Base-by-base conservation (phyloP, 2,113 vertebrate species). In the Zeus faber region DNA sequence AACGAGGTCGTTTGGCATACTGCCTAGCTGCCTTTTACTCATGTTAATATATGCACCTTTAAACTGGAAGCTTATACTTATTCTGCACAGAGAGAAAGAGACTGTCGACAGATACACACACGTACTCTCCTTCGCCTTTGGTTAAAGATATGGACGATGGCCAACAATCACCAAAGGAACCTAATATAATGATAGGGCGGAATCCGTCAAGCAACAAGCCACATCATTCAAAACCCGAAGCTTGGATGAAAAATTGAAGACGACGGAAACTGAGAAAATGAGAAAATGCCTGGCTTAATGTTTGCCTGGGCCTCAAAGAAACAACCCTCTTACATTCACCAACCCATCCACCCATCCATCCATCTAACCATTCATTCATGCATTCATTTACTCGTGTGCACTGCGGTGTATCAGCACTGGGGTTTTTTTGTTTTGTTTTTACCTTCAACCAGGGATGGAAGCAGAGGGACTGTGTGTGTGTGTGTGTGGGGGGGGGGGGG, bases 341-440 rank as follows among this genome's bases (percentile, higher is more conserved):
- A 47, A 24, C 25, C 25, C 44, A 58, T 64, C 57, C 56, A 63
- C 58, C 65, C 63, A 37, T 58, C 47, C n/a, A n/a, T n/a, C n/a
- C n/a, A n/a, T n/a, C n/a, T n/a, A n/a, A 29, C 29, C 23, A 25
- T 66, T 55, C 60, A 65, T 76, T 67, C 62, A 67, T 39, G n/a
- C n/a, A n/a, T n/a, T n/a, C n/a, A n/a, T n/a, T n/a, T n/a, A n/a
- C 61, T 63, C 53, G 31, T 26, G 27, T 46, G 39, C 57, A 57
- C 51, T 65, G 70, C 66, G 66, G 57, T 55, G 73, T 69, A 72
- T 71, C 70, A 67, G 60, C 45, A 37, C 35, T 3, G n/a, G 20
- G n/a, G n/a, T n/a, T n/a, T n/a, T n/a, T n/a, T n/a, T n/a, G n/a
- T n/a, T n/a, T n/a, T n/a, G n/a, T n/a, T n/a, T n/a, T n/a, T n/a